These are phyloP conservation scores for Gila orcuttii DNA, from an alignment of 2,113 vertebrate species.

Conservation along the genomic window DNA sequence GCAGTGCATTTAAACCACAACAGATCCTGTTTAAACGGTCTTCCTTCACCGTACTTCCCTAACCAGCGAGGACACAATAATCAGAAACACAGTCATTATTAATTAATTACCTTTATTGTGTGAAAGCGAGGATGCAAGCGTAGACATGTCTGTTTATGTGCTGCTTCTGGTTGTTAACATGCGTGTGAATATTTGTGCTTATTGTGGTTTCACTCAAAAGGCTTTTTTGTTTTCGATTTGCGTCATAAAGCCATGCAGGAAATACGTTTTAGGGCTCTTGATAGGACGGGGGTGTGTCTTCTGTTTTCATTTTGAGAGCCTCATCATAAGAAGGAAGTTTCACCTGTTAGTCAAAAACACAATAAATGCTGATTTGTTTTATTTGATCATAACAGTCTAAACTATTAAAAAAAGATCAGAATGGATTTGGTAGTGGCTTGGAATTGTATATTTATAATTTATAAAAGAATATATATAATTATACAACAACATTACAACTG, in stretches of 20 bases:
- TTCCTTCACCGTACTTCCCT: not conserved
- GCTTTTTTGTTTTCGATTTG: not conserved
- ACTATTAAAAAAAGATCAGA: not conserved
- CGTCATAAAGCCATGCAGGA: conserved; percentile 1
- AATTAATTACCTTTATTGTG: not conserved
- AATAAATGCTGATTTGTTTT: not conserved
- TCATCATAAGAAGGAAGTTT: conserved; percentile 79
- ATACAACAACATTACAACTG: not conserved
- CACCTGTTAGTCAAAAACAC: conserved; percentile 62
- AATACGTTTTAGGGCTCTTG: conserved; percentile 61
- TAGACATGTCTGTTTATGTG: not conserved
- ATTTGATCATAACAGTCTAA: too few species aligned
- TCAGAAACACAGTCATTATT: not conserved
- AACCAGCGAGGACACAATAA: not conserved
- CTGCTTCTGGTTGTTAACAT: not conserved
- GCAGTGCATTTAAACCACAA: too few species aligned
- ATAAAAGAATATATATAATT: too few species aligned
- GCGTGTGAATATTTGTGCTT: not conserved
- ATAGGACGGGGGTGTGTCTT: conserved; percentile 71
- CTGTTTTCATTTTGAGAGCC: conserved; percentile 74
- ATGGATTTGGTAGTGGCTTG: not conserved
- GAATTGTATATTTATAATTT: not conserved
- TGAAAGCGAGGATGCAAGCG: not conserved
- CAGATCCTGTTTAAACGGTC: not conserved
- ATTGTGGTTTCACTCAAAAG: not conserved